Evolutionary conservation across 2,113 vertebrate species (phyloP).

Genomic region (Loxodonta africana): DNA sequence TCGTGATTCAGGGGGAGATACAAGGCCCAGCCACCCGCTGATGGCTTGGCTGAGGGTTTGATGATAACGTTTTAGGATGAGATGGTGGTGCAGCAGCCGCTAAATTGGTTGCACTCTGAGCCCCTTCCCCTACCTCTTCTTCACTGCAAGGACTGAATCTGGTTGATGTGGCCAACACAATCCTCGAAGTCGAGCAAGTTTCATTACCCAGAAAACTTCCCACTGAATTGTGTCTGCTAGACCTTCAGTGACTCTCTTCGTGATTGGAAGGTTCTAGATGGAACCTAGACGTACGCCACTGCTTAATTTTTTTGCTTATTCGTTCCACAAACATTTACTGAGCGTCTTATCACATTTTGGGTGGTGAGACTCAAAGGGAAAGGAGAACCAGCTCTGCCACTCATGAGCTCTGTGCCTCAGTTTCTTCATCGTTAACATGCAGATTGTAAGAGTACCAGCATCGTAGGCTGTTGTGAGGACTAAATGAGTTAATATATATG

Average conservation of each 20-base stretch:
- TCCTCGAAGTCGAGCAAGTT: background rate
- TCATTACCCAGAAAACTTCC: background rate
- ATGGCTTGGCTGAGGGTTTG: conserved; percentile 18
- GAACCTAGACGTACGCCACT: background rate
- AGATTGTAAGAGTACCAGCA: background rate
- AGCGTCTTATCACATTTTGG: background rate
- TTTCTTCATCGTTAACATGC: background rate
- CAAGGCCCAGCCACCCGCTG: background rate
- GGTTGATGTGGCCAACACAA: background rate
- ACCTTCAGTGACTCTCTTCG: background rate
- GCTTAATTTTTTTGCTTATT: background rate
- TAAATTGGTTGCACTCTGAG: background rate
- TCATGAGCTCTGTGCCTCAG: background rate
- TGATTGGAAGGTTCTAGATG: background rate
- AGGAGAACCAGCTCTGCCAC: background rate
- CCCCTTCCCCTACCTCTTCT: too few relatives aligned
- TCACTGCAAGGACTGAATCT: background rate
- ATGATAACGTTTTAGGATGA: background rate
- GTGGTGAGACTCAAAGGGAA: background rate
- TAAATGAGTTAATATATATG: accelerated
- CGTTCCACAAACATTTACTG: background rate
- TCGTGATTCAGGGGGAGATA: background rate
- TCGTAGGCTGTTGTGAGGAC: background rate
- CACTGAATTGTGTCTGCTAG: background rate
- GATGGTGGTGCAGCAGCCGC: background rate